These are phyloP conservation scores for Halcyon smyrnensis DNA, from an alignment of 2,797 vertebrate species.

Conservation along the genomic window DNA sequence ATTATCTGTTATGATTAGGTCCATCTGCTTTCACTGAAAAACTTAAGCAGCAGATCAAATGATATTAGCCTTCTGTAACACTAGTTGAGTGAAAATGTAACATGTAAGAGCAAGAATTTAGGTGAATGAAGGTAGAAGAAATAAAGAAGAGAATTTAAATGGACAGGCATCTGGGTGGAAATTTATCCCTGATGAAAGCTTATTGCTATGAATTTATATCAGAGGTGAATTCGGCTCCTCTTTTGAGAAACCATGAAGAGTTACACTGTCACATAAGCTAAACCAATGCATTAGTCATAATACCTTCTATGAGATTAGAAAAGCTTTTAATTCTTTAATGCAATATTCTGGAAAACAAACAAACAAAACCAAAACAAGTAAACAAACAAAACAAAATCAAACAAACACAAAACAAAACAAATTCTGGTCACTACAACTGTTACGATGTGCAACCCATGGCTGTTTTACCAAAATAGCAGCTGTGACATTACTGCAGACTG, in stretches of 20 bases:
- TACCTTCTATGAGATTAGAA: neutral
- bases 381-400: neutral
- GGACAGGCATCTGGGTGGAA: neutral
- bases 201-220: neutral
- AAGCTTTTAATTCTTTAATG: neutral
- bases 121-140: neutral
- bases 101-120: neutral
- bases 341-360: accelerated
- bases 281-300: neutral
- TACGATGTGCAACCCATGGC: neutral
- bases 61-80: neutral
- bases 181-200: neutral
- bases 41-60: neutral
- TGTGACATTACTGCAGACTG: neutral
- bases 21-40: neutral
- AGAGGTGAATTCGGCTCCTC: neutral
- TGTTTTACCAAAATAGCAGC: neutral
- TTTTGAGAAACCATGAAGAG: neutral
- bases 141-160: neutral
- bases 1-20: neutral
- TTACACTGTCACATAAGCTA: neutral
- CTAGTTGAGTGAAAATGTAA: neutral
- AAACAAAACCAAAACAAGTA: neutral
- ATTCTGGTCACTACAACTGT: neutral
- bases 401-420: no score